Evolutionary conservation across 2,888 invertebrate genomes (phyloP), one percentile per base, ranked within the genome.

Genomic region (Drosophila subquinaria): DNA sequence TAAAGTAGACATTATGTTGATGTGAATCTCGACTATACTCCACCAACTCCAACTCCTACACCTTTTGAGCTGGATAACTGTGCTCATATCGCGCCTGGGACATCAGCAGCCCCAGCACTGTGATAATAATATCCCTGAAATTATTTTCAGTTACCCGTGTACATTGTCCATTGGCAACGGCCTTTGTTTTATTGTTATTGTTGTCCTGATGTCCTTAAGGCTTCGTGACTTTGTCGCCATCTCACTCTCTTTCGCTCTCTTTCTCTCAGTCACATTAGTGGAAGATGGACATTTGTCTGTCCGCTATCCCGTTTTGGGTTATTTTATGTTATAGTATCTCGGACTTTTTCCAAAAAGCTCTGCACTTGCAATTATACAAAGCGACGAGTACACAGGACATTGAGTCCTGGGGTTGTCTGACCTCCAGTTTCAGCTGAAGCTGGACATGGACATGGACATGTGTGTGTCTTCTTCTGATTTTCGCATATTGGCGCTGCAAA

Each of bases 1-100:
- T 91, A 91, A 91, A 91, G 90, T 91, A 91, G 90, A 91, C 91
- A 90, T 91, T 90, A 91, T 90, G 91, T 90, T 90, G 91, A 91
- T 91, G 89, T 80, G 79, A 70, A 76, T 81, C 76, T 82, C 61
- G 50, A 57, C 45, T 52, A 38, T 20, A 38, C 47, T 48, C 9
- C 2, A 10, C 20, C 20, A 3, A 20, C 20, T 20, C 20, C 20
- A 20, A 20, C n/a, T 6, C 4, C 38, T 6, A 13, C 56, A 1
- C 20, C 51, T 45, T 56, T 40, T n/a, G 2, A n/a, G 38, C 38
- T 38, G 38, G 38, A 38, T 38, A 38, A 17, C 35, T 11, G 45
- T 47, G 53, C 38, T 76, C 82, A 81, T 88, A 90, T 90, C 90
- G 88, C 88, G 85, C 73, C 75, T 81, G 90, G 90, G 90, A 90